A percentile compares a stretch with the other conserved stretches of the same genome.
phyloP scores from a whole-genome alignment of 1,140 invertebrate genomes.

The Heliconius melpomene region DNA sequence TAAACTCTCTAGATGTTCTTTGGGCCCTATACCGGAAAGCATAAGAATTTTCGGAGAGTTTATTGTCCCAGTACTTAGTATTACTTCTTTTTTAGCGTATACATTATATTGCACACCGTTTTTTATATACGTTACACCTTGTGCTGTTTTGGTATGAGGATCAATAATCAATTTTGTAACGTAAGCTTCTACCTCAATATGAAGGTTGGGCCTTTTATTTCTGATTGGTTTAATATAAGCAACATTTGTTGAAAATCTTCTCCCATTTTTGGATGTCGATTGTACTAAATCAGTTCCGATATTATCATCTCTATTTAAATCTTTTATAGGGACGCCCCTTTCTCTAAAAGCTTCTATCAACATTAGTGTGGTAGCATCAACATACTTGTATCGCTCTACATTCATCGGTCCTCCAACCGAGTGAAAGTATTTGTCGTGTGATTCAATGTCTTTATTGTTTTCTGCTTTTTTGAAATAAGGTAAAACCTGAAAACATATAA shows the following conservation, averaged over 20 bases:
- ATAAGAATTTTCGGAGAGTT: slow-evolving; percentile 53
- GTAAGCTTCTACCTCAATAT: slow-evolving; percentile 84
- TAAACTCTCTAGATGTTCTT: slow-evolving; percentile 44
- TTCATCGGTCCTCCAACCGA: slow-evolving; percentile 80
- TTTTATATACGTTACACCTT: slow-evolving; percentile 84
- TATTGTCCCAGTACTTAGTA: slow-evolving; percentile 47
- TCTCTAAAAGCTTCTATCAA: slow-evolving; percentile 82
- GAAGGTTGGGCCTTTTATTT: slow-evolving; percentile 85
- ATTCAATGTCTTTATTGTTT: slow-evolving; percentile 80
- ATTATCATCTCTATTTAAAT: slow-evolving; percentile 78
- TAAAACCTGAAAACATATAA: slow-evolving; percentile 33
- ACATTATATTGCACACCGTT: slow-evolving; percentile 77
- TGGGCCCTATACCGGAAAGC: slow-evolving; percentile 52
- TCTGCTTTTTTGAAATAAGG: slow-evolving; percentile 72
- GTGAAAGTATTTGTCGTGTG: slow-evolving; percentile 78
- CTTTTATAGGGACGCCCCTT: slow-evolving; percentile 75
- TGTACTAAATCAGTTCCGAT: slow-evolving; percentile 82
- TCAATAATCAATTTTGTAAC: slow-evolving; percentile 88
- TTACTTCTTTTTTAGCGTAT: slow-evolving; percentile 49
- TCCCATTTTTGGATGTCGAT: slow-evolving; percentile 81
- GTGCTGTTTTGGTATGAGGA: slow-evolving; percentile 82
- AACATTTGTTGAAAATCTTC: slow-evolving; percentile 85
- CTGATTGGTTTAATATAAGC: slow-evolving; percentile 87
- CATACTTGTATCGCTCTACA: slow-evolving; percentile 82
- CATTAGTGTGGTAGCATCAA: slow-evolving; percentile 77